These are phyloP conservation scores for Homarus gammarus DNA, from an alignment of 2,888 invertebrate genomes.

Conservation along the genomic window DNA sequence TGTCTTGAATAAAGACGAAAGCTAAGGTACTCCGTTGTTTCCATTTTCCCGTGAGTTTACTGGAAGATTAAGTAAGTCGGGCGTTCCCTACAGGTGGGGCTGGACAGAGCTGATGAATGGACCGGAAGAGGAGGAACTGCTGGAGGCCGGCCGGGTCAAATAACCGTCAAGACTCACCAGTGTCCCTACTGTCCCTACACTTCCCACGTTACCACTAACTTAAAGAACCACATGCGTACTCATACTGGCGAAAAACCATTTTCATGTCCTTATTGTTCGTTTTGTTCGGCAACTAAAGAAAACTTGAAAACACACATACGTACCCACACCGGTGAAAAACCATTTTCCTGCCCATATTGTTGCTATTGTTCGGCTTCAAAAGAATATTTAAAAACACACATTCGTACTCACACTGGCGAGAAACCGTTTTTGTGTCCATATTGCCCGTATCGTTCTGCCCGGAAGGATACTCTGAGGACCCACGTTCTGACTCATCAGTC, in stretches of 20 bases:
- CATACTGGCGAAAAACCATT: conserved; percentile 70
- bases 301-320: conserved; percentile 69
- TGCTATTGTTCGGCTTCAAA: conserved; percentile 48
- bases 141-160: conserved; percentile 14
- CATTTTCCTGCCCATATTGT: conserved; percentile 61
- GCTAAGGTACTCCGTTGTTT: too few relatives aligned
- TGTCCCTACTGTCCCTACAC: conserved; percentile 68
- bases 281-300: conserved; percentile 55
- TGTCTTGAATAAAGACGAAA: too few relatives aligned
- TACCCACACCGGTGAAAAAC: conserved; percentile 69
- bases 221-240: conserved; percentile 62
- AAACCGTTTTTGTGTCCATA: conserved; percentile 40
- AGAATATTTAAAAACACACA: conserved; percentile 33
- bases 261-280: conserved; percentile 60
- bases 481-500: conserved; percentile 17
- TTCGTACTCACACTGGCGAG: conserved; percentile 55
- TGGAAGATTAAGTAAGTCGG: conserved; percentile 39
- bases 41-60: neutral
- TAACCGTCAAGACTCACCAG: conserved; percentile 50
- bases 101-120: conserved; percentile 49
- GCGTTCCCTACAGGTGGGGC: conserved; percentile 57
- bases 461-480: conserved; percentile 32
- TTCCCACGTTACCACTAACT: conserved; percentile 48
- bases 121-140: conserved; percentile 26
- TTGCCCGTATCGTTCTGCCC: conserved; percentile 34